Base-by-base conservation (phyloP, 1,140 invertebrate species). In the Penaeus indicus region DNA sequence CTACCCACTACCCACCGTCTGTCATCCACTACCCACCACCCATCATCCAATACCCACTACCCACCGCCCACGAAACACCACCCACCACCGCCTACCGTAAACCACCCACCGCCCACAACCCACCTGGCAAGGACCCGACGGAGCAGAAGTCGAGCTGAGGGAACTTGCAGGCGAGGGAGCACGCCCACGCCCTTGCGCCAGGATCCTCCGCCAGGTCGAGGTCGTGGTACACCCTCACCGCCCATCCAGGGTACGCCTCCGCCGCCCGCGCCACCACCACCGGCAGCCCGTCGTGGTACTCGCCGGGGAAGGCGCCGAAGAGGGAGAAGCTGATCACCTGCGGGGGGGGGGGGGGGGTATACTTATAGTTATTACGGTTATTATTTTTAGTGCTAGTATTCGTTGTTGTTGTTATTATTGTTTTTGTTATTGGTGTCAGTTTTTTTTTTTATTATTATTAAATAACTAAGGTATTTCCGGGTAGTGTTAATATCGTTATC, bases 231-330 rank as follows among this genome's bases (percentile, higher is more conserved):
- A 89, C 27, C 4, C 88, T 47, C 13, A 89, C 75, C 18, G 79
- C 61, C 88, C 88, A 89, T 1, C 32, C 88, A 10, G 88, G 88
- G 60, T 89, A 89, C n/a, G 54, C 54, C 25, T 78, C 16, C 7
- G 22, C 25, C 22, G 84, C 27, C 13, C 60, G 27, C 60, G 54
- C 63, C 64, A 77, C 61, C 8, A 85, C 64, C 18, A 27, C 27
- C 38, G 38, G 19, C 19, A 75, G 42, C n/a, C 88, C 88, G 7
- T 62, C 60, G 72, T 69, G 78, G 81, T 85, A 89, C 64, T 64
- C 13, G 25, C 81, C 78, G n/a, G 87, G 84, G 84, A 85, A 84
- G n/a, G 61, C 77, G 22, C 87, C 87, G 72, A 85, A 89, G 25
- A 89, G 47, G 63, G 80, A 83, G 47, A 72, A 77, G 67, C 82